Base-by-base conservation (phyloP, 2,113 vertebrate species). In the Monopterus albus region DNA sequence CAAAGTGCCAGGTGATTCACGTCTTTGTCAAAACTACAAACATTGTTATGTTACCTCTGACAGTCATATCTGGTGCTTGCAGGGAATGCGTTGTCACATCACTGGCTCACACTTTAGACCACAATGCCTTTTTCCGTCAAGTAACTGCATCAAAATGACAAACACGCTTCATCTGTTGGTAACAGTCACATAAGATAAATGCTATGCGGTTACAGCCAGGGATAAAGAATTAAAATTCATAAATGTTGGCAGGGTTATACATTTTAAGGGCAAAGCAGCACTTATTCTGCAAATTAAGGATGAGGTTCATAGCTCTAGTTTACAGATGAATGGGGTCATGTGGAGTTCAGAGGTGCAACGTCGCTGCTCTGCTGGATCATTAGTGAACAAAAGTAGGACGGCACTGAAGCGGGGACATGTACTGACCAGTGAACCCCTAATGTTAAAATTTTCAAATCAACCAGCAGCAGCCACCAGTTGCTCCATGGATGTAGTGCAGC, bases 71-170 rank as follows among this genome's bases (percentile, higher is more conserved):
- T 17, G 51, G 42, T 23, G 69, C 61, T 78, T 53, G 50, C 6
- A 21, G 66, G 63, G 69, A 49, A 58, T 52, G 33, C 7, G n/a
- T n/a, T 69, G 73, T 87, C 78, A 67, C 57, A 72, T 70, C 70
- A 26, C 52, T 45, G 64, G 63, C 43, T 52, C 23, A 13, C 60
- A 29, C 20, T 81, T 65, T 49, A 73, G 47, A 75, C 66, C 64
- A 59, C 62, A 73, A 62, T 59, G 59, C 43, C 40, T 63, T 60
- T 57, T 18, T 38, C 73, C 71, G 65, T 75, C 68, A 67, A 63
- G 51, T 36, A 60, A 75, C 66, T 57, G 50, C 63, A 69, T 87
- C 85, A 82, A 66, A 43, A 84, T 78, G 81, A 84, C 78, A 55
- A 78, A 86, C 73, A 80, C 21, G 23, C 45, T 78, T 78, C 77